These are phyloP conservation scores for Chymomyza amoena DNA, from an alignment of 2,888 invertebrate species.

Conservation along the genomic window DNA sequence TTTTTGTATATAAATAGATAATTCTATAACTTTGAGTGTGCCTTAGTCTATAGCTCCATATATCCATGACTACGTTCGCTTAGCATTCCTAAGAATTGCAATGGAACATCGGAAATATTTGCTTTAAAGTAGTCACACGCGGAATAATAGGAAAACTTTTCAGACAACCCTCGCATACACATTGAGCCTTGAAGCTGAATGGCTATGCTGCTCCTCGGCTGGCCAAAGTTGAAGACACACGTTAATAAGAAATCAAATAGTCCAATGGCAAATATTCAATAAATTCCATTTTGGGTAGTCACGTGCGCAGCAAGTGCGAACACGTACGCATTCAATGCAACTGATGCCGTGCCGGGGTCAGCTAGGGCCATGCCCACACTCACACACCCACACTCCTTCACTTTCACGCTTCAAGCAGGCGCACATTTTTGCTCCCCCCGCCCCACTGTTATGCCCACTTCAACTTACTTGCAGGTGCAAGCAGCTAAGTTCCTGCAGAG, in stretches of 20 bases:
- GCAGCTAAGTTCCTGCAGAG: background rate
- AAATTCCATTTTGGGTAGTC: conserved; percentile 70
- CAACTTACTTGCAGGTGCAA: background rate
- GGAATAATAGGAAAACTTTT: too few species aligned
- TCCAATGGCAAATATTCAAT: conserved; percentile 73
- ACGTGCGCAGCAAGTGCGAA: conserved; percentile 71
- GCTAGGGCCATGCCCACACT: background rate
- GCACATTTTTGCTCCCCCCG: background rate
- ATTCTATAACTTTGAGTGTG: too few species aligned
- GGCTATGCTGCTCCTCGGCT: background rate
- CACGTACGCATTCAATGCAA: conserved; percentile 67
- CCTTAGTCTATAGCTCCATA: too few species aligned
- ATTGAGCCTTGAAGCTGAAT: background rate
- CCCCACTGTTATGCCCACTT: background rate
- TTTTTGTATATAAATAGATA: too few species aligned
- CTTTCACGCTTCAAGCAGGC: background rate
- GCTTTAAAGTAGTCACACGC: too few species aligned
- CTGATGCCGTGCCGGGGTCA: conserved; percentile 55
- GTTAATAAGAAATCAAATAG: conserved; percentile 74
- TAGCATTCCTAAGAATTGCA: too few species aligned
- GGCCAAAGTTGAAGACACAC: conserved; percentile 22
- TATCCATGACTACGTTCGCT: too few species aligned
- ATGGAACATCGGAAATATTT: too few species aligned
- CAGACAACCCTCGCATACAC: too few species aligned
- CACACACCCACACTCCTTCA: background rate